phyloP scores from a whole-genome alignment of 1,140 invertebrate genomes.

The Drosophila santomea region DNA sequence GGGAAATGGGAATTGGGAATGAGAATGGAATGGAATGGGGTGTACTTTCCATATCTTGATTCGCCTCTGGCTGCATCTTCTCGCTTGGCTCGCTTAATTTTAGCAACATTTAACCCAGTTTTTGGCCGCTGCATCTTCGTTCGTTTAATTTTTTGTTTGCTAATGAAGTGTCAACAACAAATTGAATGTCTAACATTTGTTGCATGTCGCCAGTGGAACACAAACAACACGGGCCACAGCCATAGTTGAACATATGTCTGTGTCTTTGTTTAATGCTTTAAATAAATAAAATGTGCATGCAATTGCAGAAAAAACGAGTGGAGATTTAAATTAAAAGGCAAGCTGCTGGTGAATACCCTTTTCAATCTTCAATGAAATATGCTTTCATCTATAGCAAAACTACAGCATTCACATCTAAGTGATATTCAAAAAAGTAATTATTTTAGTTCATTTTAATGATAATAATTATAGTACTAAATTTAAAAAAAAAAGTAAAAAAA shows the following conservation, averaged over 20 bases:
- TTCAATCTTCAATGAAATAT: neutral
- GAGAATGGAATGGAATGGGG: neutral
- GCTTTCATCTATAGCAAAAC: neutral
- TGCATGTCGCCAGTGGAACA: slow-evolving; percentile 70
- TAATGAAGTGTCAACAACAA: slow-evolving; percentile 83
- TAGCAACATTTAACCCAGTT: slow-evolving; percentile 81
- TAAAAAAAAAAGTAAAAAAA: too few species aligned
- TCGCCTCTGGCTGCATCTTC: slow-evolving; percentile 46
- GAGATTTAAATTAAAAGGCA: neutral
- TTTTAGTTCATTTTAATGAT: too few species aligned
- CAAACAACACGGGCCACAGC: slow-evolving; percentile 33
- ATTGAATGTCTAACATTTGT: slow-evolving; percentile 83
- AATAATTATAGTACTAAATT: too few species aligned
- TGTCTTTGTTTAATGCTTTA: slow-evolving; percentile 82
- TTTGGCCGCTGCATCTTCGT: slow-evolving; percentile 33
- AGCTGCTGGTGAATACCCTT: slow-evolving; percentile 31
- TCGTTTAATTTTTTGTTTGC: slow-evolving; percentile 75
- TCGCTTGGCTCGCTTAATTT: slow-evolving; percentile 69
- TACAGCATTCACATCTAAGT: too few species aligned
- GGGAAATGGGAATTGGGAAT: neutral
- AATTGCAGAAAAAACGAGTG: slow-evolving; percentile 42
- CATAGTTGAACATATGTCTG: slow-evolving; percentile 58
- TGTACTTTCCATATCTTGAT: slow-evolving; percentile 11
- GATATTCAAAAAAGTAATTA: too few species aligned
- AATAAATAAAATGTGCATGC: slow-evolving; percentile 74